Base-by-base conservation (phyloP, 2,888 invertebrate species). In the Steinernema hermaphroditum region DNA sequence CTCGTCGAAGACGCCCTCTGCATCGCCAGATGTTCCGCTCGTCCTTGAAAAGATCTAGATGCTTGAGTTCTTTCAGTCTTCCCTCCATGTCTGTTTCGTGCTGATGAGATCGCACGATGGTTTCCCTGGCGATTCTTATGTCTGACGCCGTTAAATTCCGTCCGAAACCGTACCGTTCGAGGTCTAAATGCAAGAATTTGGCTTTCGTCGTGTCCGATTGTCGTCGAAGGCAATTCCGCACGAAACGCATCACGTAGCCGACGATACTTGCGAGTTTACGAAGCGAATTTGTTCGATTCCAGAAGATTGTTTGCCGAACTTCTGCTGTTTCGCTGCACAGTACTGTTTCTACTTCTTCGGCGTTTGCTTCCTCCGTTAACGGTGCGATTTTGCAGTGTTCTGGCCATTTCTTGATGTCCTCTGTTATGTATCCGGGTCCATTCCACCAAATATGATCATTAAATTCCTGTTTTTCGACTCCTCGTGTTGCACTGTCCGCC, bases 1-100 rank as follows among this genome's bases (percentile, higher is more conserved):
- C 50, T n/a, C 69, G 14, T 1, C 27, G 22, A 9, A 74, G 29
- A 69, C 74, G 70, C 1, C 73, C 72, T 2, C 69, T 22, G n/a
- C 69, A 50, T 73, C 73, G 1, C 43, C 62, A 14, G 29, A 74
- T 22, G 1, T 50, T 27, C 1, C n/a, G 12, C 0, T 37, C 50
- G 16, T 74, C 74, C 0, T 34, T 9, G 2, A 44, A 27, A 0
- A 74, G 19, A 19, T 49, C 57, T 6, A 74, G n/a, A 16, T 73
- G 22, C 24, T 72, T 19, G 29, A 32, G 43, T 22, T 24, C 46
- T 16, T 46, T 9, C 22, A 4, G 4, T 41, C 43, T 8, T 14
- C 9, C 14, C 14, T 46, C 46, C 4, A 4, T 4, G 6, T 46
- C 22, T 2, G 46, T 19, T 4, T 46, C 46, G n/a, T 19, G 46